A percentile compares a stretch with the other conserved stretches of the same genome.
These are phyloP conservation scores for Lasioglossum villosulum DNA, from an alignment of 2,888 invertebrate genomes.

Conservation along the genomic window DNA sequence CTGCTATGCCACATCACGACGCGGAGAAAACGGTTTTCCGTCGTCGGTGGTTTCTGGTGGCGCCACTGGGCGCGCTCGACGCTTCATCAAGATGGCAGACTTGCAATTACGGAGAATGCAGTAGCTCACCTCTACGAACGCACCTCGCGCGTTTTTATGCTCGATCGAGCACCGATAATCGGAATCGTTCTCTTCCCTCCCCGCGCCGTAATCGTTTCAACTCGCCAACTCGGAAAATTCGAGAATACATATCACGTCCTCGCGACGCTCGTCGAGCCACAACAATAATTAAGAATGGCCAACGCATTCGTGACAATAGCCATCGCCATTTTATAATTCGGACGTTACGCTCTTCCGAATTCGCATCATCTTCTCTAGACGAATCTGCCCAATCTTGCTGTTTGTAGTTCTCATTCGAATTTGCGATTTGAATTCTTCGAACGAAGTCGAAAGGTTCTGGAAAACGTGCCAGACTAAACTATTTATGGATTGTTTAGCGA, in stretches of 20 bases:
- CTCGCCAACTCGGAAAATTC: background rate
- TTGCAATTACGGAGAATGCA: conserved; percentile 51
- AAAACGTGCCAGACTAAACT: too few relatives aligned
- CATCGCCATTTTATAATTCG: background rate
- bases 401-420: background rate
- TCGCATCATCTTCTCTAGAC: background rate
- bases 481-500: too few relatives aligned
- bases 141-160: background rate
- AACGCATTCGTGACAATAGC: background rate
- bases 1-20: conserved; percentile 53
- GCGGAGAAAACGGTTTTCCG: conserved; percentile 61
- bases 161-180: background rate
- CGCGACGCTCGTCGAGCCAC: background rate
- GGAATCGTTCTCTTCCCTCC: background rate
- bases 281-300: background rate
- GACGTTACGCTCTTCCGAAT: background rate
- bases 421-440: background rate
- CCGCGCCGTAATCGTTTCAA: background rate
- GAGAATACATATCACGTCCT: background rate
- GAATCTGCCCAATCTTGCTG: background rate
- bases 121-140: background rate
- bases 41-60: conserved; percentile 54
- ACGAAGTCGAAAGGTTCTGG: too few relatives aligned
- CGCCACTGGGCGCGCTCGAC: conserved; percentile 58
- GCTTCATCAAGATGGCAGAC: conserved; percentile 67